Evolutionary conservation across 2,113 vertebrate species (phyloP), one percentile per base, ranked within the genome.

Genomic region (Orthonyx spaldingii): DNA sequence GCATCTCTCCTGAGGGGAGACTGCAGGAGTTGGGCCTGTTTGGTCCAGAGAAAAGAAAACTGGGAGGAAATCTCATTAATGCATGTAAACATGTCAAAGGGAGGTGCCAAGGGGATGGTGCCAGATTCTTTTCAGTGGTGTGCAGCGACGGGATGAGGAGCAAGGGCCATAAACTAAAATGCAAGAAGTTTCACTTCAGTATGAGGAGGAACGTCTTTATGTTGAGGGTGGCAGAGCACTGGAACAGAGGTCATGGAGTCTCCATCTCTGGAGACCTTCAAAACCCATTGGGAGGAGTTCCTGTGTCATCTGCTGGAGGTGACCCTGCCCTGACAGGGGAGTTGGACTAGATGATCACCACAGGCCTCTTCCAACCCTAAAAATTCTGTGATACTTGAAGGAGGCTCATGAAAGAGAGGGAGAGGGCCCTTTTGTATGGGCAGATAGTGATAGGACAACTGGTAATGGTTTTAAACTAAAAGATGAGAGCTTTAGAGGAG

Each of bases 101-200:
- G 6, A 7, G 20, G 28, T 68, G 28, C 61, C 46, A 39, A 41
- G 53, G 14, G 28, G 19, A 30, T 47, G 16, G 11, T 41, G 16
- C 39, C 24, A 66, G 28, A 82, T 23, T 28, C 50, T 66, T 52
- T 59, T 46, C 39, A 30, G 66, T 41, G 46, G 16, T 68, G n/a
- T 8, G 9, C 53, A 68, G 11, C 1, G 0, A 26, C 7, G 26
- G 53, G 53, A 60, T 0, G 1, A 53, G n/a, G 24, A 68, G 27
- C 28, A 32, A 22, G 47, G 69, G n/a, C 16, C n/a, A 47, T 18
- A n/a, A 75, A 66, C 39, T 68, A 39, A 39, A 75, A 26, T 33
- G 59, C 16, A 26, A n/a, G 8, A 59, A n/a, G 28, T 60, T 66
- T 50, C 60, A 39, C 33, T 9, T 53, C 39, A 21, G 11, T 24